Base-by-base conservation (phyloP, 2,888 invertebrate species). In the Protula sp. region DNA sequence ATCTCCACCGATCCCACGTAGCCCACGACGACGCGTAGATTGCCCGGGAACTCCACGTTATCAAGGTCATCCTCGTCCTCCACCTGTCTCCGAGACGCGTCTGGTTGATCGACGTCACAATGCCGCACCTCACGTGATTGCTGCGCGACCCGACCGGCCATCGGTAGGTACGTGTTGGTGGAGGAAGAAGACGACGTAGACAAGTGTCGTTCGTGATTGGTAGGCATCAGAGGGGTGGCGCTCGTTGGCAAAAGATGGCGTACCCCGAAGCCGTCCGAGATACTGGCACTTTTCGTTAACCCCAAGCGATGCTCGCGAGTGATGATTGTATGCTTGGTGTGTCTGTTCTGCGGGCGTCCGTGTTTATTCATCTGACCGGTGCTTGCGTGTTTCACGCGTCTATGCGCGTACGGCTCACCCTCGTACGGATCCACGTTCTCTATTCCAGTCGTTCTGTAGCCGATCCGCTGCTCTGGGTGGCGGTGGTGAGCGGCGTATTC, bases 1-100 rank as follows among this genome's bases (percentile, higher is more conserved):
- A 95, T 94, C 82, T 95, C 95, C 65, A 97, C 93, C 1, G 95
- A 94, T 27, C 95, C 95, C 54, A 97, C 84, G 81, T 97, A 97
- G 1, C 94, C 94, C 1, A 97, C 76, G 27, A 80, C 87, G 50
- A 74, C 75, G 47, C 69, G 64, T 26, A 57, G n/a, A 24, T 50
- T n/a, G 30, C 50, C 57, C 19, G 5, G 22, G 3, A 31, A 5
- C 9, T 50, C 50, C 9, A n/a, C 5, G 4, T 22, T 22, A 26
- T 5, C 14, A 5, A 50, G 5, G 5, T 22, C 50, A 9, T 9
- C 19, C 5, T 50, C 24, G 5, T 9, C 24, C 50, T 50, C 50
- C 5, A 24, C 14, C 24, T 5, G 9, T 19, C 24, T 22, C 5
- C 24, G 50, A 5, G 14, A 5, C 9, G 38, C 38, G 19, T 38